A percentile compares a stretch with the other conserved stretches of the same genome.
phyloP scores from a whole-genome alignment of 1,140 invertebrate species.

The Portunus trituberculatus region DNA sequence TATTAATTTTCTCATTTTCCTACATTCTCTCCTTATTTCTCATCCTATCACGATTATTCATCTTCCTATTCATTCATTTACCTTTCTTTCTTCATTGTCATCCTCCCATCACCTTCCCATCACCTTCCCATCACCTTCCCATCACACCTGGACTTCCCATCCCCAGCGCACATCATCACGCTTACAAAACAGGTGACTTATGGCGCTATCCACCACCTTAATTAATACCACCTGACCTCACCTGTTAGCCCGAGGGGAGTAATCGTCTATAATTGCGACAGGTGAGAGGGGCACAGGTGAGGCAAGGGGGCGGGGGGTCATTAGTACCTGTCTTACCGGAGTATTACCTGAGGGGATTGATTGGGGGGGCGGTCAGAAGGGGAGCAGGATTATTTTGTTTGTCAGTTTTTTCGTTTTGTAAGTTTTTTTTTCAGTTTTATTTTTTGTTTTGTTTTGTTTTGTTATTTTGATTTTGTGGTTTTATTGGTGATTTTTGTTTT shows the following conservation, averaged over 20 bases:
- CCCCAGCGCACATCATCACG: not conserved
- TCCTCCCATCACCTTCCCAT: not conserved
- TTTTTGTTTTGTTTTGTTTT: too few species aligned
- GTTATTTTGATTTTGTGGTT: too few species aligned
- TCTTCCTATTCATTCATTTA: too few species aligned
- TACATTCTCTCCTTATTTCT: too few species aligned
- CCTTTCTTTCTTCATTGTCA: too few species aligned
- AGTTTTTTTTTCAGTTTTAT: too few species aligned
- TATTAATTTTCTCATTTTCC: too few species aligned
- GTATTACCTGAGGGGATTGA: not conserved
- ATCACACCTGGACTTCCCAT: not conserved
- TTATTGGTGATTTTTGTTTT: too few species aligned
- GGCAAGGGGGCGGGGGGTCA: not conserved
- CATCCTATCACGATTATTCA: too few species aligned
- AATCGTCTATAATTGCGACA: slow-evolving; percentile 3
- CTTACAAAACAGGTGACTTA: not conserved
- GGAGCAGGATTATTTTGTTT: too few species aligned
- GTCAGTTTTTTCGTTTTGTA: too few species aligned
- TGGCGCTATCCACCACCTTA: not conserved
- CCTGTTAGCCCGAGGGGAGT: not conserved
- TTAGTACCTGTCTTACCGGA: not conserved
- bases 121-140: not conserved
- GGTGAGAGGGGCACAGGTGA: not conserved
- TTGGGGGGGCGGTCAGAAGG: too few species aligned
- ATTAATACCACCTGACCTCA: not conserved